These are phyloP conservation scores for Agonum fuliginosum DNA, from an alignment of 2,888 invertebrate species.

Conservation along the genomic window DNA sequence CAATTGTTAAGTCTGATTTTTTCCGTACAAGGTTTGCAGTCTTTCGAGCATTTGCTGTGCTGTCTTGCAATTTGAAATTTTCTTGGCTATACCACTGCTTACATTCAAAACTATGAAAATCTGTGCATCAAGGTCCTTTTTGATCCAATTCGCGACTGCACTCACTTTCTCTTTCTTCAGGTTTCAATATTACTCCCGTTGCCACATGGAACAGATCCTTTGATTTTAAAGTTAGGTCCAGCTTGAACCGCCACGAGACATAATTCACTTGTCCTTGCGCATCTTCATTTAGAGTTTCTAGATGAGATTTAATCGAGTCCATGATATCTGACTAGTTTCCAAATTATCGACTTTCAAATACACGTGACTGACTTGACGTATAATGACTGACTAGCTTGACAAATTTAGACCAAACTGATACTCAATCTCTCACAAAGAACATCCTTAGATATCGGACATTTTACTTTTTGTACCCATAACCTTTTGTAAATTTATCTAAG, in stretches of 20 bases:
- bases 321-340: too few species aligned
- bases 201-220: background rate
- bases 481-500: too few species aligned
- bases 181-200: slow-evolving; percentile 61
- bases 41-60: slow-evolving; percentile 63
- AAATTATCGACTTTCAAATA: too few species aligned
- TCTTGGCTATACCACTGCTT: slow-evolving; percentile 63
- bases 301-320: too few species aligned
- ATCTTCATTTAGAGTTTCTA: slow-evolving; percentile 63
- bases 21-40: background rate
- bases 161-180: slow-evolving; percentile 56
- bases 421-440: too few species aligned
- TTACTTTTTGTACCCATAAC: too few species aligned
- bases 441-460: too few species aligned
- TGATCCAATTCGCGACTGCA: slow-evolving; percentile 60
- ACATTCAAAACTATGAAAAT: slow-evolving; percentile 64
- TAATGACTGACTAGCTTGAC: too few species aligned
- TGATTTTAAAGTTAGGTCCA: slow-evolving; percentile 63
- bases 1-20: background rate
- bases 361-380: too few species aligned
- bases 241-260: slow-evolving; percentile 64
- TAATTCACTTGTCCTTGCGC: slow-evolving; percentile 62
- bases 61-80: slow-evolving; percentile 62
- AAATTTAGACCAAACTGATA: too few species aligned
- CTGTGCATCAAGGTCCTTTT: slow-evolving; percentile 65